These are phyloP conservation scores for Drosophila pseudoobscura DNA, from an alignment of 1,140 invertebrate species.

Conservation along the genomic window DNA sequence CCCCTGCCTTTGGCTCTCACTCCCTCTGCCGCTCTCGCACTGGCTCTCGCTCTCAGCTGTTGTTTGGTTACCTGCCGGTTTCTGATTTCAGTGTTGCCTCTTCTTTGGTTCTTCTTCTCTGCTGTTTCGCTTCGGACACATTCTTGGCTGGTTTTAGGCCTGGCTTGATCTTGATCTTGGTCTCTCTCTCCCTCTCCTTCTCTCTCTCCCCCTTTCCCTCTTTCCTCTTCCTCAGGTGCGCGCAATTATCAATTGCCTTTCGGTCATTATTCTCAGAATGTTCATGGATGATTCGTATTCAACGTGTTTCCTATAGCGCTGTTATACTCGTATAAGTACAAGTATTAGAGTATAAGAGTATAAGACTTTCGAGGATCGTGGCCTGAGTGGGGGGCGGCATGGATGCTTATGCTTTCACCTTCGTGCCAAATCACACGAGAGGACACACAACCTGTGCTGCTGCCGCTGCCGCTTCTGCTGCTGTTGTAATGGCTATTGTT, in stretches of 20 bases:
- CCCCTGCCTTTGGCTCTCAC: conserved; percentile 13
- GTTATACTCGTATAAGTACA: conserved; percentile 10
- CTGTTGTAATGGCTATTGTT: conserved; percentile 70
- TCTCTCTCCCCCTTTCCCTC: conserved; percentile 24
- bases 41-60: conserved; percentile 48
- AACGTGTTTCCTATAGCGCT: conserved; percentile 12
- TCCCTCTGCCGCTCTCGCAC: conserved; percentile 12
- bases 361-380: conserved; percentile 49
- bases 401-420: conserved; percentile 11
- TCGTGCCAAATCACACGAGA: conserved; percentile 37
- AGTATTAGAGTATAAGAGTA: conserved; percentile 32
- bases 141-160: conserved; percentile 19
- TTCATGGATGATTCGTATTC: conserved; percentile 15
- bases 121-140: neutral
- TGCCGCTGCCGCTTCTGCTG: conserved; percentile 27
- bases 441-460: conserved; percentile 16
- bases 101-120: too few species aligned
- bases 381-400: neutral
- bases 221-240: conserved; percentile 59
- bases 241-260: conserved; percentile 69
- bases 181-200: conserved; percentile 13
- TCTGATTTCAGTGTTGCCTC: conserved; percentile 21
- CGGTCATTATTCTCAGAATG: conserved; percentile 39
- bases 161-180: conserved; percentile 15
- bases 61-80: conserved; percentile 67